Percentiles rank a stretch among this genome's conserved stretches.
phyloP scores from a whole-genome alignment of 2,113 vertebrate genomes.

The Macrotus californicus region DNA sequence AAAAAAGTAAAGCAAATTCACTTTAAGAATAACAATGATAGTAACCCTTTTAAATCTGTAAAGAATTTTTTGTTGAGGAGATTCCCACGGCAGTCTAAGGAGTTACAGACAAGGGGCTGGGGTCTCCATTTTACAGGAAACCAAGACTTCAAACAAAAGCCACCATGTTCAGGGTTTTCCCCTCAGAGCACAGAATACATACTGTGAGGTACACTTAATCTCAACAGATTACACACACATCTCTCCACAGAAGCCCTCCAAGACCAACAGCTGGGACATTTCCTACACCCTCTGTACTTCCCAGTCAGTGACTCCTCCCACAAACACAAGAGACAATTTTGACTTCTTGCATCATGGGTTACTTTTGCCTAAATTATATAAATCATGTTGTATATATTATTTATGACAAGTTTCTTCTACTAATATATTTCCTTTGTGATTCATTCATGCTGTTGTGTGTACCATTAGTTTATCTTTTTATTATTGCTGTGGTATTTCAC shows the following conservation, averaged over 20 bases:
- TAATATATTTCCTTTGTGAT: background rate
- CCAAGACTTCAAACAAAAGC: background rate
- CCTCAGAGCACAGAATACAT: background rate
- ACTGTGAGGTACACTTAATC: background rate
- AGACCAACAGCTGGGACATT: background rate
- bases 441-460: background rate
- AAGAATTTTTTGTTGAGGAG: background rate
- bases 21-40: background rate
- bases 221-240: background rate
- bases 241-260: background rate
- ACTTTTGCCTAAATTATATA: background rate
- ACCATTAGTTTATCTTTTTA: background rate
- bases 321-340: background rate
- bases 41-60: background rate
- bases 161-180: background rate
- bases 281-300: background rate
- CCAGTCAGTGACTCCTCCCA: background rate
- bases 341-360: background rate
- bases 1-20: background rate
- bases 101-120: background rate
- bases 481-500: background rate
- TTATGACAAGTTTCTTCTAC: background rate
- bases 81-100: background rate
- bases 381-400: background rate
- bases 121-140: background rate